Evolutionary conservation across 2,113 vertebrate genomes (phyloP).

Genomic region (Carlito syrichta): DNA sequence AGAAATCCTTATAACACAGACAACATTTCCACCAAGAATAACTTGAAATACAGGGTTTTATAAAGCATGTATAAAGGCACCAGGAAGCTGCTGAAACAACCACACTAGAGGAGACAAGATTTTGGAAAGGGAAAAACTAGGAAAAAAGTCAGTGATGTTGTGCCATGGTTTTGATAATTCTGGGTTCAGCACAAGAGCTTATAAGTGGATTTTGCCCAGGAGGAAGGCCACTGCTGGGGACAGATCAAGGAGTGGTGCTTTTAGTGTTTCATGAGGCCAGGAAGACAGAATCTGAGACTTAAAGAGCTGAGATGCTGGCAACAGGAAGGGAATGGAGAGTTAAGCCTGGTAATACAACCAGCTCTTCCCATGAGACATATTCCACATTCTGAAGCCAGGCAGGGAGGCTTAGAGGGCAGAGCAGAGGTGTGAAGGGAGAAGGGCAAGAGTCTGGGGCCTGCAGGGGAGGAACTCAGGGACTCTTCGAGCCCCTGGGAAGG

Average conservation of each 20-base stretch:
- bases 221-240: background rate
- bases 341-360: background rate
- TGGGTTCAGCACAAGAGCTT: background rate
- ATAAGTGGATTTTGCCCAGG: background rate
- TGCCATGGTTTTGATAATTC: background rate
- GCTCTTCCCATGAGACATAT: background rate
- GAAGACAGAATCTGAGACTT: background rate
- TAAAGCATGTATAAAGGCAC: background rate
- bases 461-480: background rate
- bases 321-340: background rate
- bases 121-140: background rate
- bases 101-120: background rate
- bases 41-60: background rate
- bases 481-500: background rate
- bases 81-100: background rate
- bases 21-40: background rate
- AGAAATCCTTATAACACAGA: background rate
- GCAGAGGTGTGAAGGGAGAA: background rate
- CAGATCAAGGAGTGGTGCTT: background rate
- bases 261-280: background rate
- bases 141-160: background rate
- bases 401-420: background rate
- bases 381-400: constrained; percentile 2
- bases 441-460: background rate
- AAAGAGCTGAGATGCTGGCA: background rate